Evolutionary conservation across 2,113 vertebrate species (phyloP).

Genomic region (Syrmaticus mikado): DNA sequence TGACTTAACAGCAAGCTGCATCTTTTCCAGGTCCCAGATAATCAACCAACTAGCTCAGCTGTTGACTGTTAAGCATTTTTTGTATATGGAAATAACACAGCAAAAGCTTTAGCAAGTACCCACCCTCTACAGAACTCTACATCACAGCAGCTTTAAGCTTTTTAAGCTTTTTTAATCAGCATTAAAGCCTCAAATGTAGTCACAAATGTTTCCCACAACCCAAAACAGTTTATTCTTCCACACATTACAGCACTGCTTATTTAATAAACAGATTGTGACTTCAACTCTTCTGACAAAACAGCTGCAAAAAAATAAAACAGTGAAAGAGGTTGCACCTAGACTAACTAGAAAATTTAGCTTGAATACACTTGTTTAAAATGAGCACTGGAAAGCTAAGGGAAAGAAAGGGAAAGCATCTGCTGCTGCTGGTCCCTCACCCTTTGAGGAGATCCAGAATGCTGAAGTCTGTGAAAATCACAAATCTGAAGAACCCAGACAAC

Average conservation of each 20-base stretch:
- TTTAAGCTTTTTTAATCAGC: not conserved
- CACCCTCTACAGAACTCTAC: not conserved
- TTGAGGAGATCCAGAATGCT: not conserved
- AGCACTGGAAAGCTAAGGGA: not conserved
- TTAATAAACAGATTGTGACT: not conserved
- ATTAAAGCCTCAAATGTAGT: not conserved
- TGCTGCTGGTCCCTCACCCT: accelerated
- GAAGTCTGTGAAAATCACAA: not conserved
- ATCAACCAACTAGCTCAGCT: not conserved
- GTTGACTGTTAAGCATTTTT: not conserved
- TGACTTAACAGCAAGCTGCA: not conserved
- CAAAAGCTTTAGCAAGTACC: not conserved
- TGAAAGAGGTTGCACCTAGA: not conserved
- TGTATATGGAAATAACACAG: not conserved
- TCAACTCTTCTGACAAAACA: not conserved
- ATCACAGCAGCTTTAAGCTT: not conserved
- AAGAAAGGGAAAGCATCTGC: not conserved
- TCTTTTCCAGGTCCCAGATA: not conserved
- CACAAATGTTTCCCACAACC: not conserved
- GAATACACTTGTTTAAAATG: not conserved
- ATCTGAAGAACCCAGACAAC: not conserved
- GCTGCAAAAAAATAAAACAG: not conserved
- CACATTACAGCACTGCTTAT: not conserved
- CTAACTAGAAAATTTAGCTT: not conserved
- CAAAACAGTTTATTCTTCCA: not conserved